Evolutionary conservation across 2,888 invertebrate genomes (phyloP).

Genomic region (Amaurobius ferox): DNA sequence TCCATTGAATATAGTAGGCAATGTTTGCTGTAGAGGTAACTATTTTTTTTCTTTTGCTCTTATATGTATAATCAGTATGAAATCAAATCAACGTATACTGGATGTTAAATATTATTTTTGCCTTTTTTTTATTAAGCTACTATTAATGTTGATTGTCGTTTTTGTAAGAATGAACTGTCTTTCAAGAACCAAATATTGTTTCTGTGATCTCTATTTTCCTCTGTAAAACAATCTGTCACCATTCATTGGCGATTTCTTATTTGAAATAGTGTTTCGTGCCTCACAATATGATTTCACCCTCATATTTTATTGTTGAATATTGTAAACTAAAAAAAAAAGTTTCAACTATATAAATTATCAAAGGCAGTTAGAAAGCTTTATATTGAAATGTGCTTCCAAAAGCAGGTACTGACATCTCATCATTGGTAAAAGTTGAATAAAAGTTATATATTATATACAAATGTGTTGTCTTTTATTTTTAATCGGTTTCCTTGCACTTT

Average conservation of each 20-base stretch:
- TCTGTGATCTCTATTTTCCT: slow-evolving; percentile 7
- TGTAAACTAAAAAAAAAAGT: slow-evolving; percentile 1
- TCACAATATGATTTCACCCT: slow-evolving; percentile 1
- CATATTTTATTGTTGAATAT: slow-evolving; percentile 19
- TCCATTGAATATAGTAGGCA: too few relatives aligned
- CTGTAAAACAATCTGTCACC: neutral
- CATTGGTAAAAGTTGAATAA: slow-evolving; percentile 70
- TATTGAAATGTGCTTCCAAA: slow-evolving; percentile 69
- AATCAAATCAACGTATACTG: too few relatives aligned
- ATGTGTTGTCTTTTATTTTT: too few relatives aligned
- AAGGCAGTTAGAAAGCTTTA: slow-evolving; percentile 49
- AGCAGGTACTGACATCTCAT: slow-evolving; percentile 46
- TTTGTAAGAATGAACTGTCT: neutral
- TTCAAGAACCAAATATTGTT: slow-evolving; percentile 16
- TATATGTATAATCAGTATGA: too few relatives aligned
- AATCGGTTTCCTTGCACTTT: too few relatives aligned
- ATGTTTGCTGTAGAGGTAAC: too few relatives aligned
- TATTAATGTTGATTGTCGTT: neutral
- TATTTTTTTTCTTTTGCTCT: too few relatives aligned
- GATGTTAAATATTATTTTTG: too few relatives aligned
- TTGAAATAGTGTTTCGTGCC: slow-evolving; percentile 13
- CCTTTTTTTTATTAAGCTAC: too few relatives aligned
- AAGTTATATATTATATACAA: slow-evolving; percentile 67
- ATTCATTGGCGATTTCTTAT: slow-evolving; percentile 12
- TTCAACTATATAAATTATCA: neutral